Percentiles rank a stretch among this genome's conserved stretches.
Evolutionary conservation across 2,797 vertebrate genomes (phyloP).

Genomic region (Clarias laeviceps): DNA sequence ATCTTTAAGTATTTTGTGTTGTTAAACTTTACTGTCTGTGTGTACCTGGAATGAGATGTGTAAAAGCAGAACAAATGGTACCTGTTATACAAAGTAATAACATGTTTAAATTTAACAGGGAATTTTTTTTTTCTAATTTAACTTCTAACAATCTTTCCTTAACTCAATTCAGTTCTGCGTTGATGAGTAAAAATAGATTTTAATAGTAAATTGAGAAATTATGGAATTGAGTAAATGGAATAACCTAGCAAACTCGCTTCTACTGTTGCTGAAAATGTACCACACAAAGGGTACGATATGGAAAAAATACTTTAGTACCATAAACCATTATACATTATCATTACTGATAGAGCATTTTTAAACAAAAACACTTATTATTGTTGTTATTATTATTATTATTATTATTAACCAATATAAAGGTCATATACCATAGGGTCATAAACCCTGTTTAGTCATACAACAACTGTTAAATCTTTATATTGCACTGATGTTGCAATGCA

Average conservation of each 20-base stretch:
- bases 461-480: not conserved
- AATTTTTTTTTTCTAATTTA: not conserved
- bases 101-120: not conserved
- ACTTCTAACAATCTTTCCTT: not conserved
- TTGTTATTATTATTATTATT: too few relatives aligned
- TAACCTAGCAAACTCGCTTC: not conserved
- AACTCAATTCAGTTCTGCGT: too few relatives aligned
- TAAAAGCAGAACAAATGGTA: not conserved
- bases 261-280: not conserved
- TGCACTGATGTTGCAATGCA: slow-evolving; percentile 23
- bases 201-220: not conserved
- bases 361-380: not conserved
- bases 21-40: not conserved
- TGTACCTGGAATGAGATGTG: not conserved
- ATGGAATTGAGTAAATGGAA: not conserved
- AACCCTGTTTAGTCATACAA: slow-evolving; percentile 62
- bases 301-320: not conserved
- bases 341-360: not conserved
- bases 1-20: not conserved
- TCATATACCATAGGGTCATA: slow-evolving; percentile 30
- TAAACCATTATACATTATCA: too few relatives aligned
- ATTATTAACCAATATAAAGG: too few relatives aligned
- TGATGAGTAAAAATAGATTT: not conserved
- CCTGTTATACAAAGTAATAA: not conserved
- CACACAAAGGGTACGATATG: not conserved